Evolutionary conservation across 2,113 vertebrate genomes (phyloP), one percentile per base, ranked within the genome.

Genomic region (Xenotilapia flavipinnis): DNA sequence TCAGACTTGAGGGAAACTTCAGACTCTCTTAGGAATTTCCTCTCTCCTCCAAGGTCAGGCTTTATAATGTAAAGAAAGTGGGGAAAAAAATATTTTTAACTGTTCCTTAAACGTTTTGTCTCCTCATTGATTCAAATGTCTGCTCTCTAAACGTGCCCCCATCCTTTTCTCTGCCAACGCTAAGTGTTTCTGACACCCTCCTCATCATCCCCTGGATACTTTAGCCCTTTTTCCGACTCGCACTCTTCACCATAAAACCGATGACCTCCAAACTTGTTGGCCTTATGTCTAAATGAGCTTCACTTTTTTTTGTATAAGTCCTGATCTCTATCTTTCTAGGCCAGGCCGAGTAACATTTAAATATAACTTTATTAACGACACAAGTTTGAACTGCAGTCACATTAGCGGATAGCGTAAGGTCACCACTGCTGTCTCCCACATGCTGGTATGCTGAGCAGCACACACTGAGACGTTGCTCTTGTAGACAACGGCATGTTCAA

Each of bases 11-110:
- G 47, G n/a, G n/a, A 53, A 83, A 85, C 31, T 9, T 86, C 11
- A 79, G 84, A n/a, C 70, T n/a, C 3, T 2, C 10, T 5, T 77
- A 9, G 42, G 4, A 77, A 47, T 47, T 7, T 75, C 15, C 70
- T 7, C 1, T 75, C 42, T 77, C 42, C 42, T 75, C 1, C 40
- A 31, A 77, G 15, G 42, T 49, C 70, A 77, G 70, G 70, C 70
- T 77, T 19, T 31, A 49, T 12, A 75, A 75, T 75, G 15, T 75
- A 31, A 47, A 75, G 42, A 49, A 75, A 75, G 9, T 49, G 15
- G 23, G 21, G 0, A 0, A 0, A 28, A 42, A 12, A 0, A 3
- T 42, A 1, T 23, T 19, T 75, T 47, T 75, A 47, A 47, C 42
- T 45, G 26, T 49, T 28, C 42, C 42, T 75, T 75, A 12, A 28